phyloP scores from a whole-genome alignment of 2,113 vertebrate genomes.

The Anser brachyrhynchus region DNA sequence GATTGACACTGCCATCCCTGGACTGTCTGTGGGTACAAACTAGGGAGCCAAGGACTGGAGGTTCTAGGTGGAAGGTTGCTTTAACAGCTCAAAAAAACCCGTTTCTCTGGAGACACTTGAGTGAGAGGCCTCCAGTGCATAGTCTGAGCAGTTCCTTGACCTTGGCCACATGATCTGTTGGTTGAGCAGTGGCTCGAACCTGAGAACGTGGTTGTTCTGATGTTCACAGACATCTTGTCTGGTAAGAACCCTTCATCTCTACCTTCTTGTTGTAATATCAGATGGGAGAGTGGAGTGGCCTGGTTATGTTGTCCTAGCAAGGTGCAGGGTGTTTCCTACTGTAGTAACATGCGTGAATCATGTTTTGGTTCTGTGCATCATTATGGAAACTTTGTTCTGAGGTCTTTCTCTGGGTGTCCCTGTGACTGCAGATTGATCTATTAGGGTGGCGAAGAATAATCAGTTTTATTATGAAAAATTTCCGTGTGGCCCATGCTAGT shows the following conservation, averaged over 20 bases:
- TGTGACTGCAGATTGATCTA: not conserved
- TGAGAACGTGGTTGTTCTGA: not conserved
- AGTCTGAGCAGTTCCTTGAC: not conserved
- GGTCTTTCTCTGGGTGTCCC: not conserved
- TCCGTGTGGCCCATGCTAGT: not conserved
- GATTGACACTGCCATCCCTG: not conserved
- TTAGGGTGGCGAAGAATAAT: not conserved
- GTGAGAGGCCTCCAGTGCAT: not conserved
- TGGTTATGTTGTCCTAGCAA: not conserved
- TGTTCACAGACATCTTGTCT: not conserved
- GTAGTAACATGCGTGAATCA: not conserved
- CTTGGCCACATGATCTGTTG: not conserved
- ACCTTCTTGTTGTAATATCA: not conserved
- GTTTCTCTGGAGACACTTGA: not conserved
- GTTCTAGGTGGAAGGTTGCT: not conserved
- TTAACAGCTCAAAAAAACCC: not conserved
- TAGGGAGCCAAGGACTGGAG: not conserved
- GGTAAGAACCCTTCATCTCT: not conserved
- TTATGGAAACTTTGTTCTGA: not conserved
- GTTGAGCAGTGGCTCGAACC: not conserved
- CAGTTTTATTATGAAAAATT: not conserved
- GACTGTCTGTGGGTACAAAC: not conserved
- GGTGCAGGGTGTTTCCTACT: not conserved
- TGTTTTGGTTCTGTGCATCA: not conserved
- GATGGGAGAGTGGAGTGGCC: not conserved